Conservation (phyloP, 2,113 vertebrate species). For the Thunnus maccoyii region DNA sequence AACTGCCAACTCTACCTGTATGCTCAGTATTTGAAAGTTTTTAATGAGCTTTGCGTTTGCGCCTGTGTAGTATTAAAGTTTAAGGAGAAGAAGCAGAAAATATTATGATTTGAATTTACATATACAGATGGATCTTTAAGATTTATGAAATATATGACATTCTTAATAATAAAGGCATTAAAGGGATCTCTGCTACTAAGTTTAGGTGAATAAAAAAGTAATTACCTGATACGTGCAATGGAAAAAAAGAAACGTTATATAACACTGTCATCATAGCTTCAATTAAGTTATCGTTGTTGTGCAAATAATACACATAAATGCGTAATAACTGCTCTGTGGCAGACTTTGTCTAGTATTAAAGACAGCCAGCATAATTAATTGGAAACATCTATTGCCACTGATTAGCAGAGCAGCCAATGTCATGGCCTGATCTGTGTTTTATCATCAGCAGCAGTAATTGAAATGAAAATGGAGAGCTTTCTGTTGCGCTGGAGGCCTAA, state of each 20-base stretch:
- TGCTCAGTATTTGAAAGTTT: slow-evolving; percentile 20
- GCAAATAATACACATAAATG: slow-evolving; percentile 52
- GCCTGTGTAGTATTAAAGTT: not conserved
- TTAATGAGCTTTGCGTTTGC: not conserved
- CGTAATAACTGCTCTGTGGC: slow-evolving; percentile 60
- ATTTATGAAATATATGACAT: slow-evolving; percentile 10
- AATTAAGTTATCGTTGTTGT: slow-evolving; percentile 50
- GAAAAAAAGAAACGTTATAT: slow-evolving; percentile 4
- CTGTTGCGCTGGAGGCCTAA: slow-evolving; percentile 33
- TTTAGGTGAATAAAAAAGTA: slow-evolving; percentile 41
- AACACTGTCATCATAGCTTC: slow-evolving; percentile 36
- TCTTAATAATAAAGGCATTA: slow-evolving; percentile 6
- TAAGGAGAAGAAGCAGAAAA: not conserved
- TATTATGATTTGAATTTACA: not conserved
- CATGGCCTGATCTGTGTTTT: slow-evolving; percentile 73
- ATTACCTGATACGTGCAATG: slow-evolving; percentile 13
- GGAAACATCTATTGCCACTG: slow-evolving; percentile 66
- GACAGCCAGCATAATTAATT: slow-evolving; percentile 72
- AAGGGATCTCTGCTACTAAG: slow-evolving; percentile 5
- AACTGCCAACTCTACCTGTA: slow-evolving; percentile 17
- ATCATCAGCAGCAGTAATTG: slow-evolving; percentile 68
- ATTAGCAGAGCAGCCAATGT: slow-evolving; percentile 71
- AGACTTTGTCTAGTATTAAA: slow-evolving; percentile 43
- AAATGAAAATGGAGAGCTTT: slow-evolving; percentile 71
- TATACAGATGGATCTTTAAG: not conserved